Evolutionary conservation across 2,797 vertebrate genomes (phyloP).

Genomic region (Acipenser transmontanus): DNA sequence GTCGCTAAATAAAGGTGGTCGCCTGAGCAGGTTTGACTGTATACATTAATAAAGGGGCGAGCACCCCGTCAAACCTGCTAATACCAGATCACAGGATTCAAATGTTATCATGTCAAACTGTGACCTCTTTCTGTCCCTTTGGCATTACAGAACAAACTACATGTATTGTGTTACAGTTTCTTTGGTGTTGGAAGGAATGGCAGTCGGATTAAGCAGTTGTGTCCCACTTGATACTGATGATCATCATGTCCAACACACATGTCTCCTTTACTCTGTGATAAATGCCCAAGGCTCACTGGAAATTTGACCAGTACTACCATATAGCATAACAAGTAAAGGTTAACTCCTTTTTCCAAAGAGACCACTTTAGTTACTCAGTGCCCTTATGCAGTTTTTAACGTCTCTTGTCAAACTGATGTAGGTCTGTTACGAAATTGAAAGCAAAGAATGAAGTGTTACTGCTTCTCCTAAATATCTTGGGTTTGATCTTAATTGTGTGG

Average conservation of each 20-base stretch:
- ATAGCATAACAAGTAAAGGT: neutral
- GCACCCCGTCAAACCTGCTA: too few relatives aligned
- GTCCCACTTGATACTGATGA: constrained; percentile 31
- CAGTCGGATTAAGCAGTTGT: constrained; percentile 37
- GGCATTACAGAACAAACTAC: constrained; percentile 2
- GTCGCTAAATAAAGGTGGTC: too few relatives aligned
- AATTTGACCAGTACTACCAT: constrained; percentile 25
- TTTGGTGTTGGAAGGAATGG: constrained; percentile 20
- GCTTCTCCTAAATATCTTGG: constrained; percentile 18
- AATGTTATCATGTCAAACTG: neutral
- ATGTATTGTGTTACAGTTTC: constrained; percentile 28
- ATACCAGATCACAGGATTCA: neutral
- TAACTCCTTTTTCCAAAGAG: constrained; percentile 1
- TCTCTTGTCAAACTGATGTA: neutral
- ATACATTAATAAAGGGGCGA: too few relatives aligned
- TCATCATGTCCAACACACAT: constrained; percentile 27
- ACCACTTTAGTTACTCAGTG: neutral
- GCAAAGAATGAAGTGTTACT: constrained; percentile 13
- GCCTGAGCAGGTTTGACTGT: too few relatives aligned
- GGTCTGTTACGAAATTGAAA: constrained; percentile 8
- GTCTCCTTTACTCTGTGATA: constrained; percentile 29
- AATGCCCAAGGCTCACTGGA: constrained; percentile 24
- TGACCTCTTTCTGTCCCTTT: neutral
- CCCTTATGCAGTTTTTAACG: neutral
- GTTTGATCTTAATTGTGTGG: constrained; percentile 25